Evolutionary conservation across 2,113 vertebrate genomes (phyloP).

Genomic region (Deroptyus accipitrinus): DNA sequence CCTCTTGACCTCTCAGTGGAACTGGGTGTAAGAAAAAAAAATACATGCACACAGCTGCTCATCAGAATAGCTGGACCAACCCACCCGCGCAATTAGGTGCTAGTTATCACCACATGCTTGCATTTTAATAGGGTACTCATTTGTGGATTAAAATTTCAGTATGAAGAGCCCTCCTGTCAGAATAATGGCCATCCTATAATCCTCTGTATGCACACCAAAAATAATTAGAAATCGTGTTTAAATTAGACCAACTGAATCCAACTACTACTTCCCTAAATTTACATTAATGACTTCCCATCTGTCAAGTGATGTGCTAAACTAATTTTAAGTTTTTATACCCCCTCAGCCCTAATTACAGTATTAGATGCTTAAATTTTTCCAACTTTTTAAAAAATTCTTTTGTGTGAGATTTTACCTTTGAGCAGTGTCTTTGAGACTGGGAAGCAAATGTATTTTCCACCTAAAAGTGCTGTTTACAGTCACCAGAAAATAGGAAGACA

Average conservation of each 20-base stretch:
- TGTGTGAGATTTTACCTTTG: background rate
- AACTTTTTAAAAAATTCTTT: background rate
- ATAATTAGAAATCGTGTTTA: conserved; percentile 30
- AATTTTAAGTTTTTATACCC: conserved; percentile 23
- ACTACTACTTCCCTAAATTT: conserved; percentile 56
- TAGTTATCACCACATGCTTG: conserved; percentile 42
- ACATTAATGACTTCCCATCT: conserved; percentile 48
- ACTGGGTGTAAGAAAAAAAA: background rate
- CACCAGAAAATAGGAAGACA: background rate
- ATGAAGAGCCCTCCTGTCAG: conserved; percentile 22
- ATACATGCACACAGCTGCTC: background rate
- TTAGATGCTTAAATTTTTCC: background rate
- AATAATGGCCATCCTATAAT: conserved; percentile 25
- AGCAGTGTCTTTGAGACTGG: background rate
- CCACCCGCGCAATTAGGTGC: background rate
- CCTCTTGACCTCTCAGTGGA: background rate
- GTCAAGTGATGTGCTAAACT: conserved; percentile 44
- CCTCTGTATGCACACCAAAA: background rate
- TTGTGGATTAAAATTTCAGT: conserved; percentile 36
- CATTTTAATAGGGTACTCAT: conserved; percentile 17
- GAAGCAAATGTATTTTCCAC: background rate
- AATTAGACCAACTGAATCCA: conserved; percentile 48
- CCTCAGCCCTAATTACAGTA: conserved; percentile 23
- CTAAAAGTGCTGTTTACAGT: background rate
- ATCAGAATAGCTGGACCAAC: background rate